Base-by-base conservation (phyloP, 1,140 invertebrate genomes). In the Drosophila navojoa region DNA sequence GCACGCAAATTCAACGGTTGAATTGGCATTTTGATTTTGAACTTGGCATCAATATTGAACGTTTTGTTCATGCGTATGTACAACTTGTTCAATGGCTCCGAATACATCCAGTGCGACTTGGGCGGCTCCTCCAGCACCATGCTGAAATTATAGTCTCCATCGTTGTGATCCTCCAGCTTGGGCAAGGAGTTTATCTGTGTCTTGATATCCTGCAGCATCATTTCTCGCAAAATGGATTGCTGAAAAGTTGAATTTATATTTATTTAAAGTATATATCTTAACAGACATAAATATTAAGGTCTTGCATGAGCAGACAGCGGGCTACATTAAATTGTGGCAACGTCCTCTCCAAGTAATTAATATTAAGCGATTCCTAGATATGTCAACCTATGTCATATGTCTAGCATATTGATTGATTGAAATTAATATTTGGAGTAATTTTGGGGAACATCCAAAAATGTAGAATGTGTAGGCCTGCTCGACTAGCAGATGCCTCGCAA, bases 151-250 rank as follows among this genome's bases (percentile, higher is more conserved):
- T 90, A 90, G 42, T 86, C 90, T 0, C 76, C 90, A 44, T 60
- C 71, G 58, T 91, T 82, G 57, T 92, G 91, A 40, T 87, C 76
- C 27, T 87, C 77, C 27, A 91, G 58, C 15, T 82, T 85, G n/a
- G 91, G 91, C 29, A 92, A 47, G 0, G 76, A 77, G 54, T 87
- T 77, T 6, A 68, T 62, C 52, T 89, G 77, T 29, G 61, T 45
- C 69, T 90, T 84, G 0, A 81, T 53, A 19, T 90, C 82, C 54
- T 89, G 75, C 35, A 91, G 16, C 64, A 91, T 82, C 79, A 91
- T 77, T 10, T 91, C 84, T 16, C 85, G 86, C 52, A 91, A 50
- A 15, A 81, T 67, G 0, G 90, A 91, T 91, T 91, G 90, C 90
- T 91, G 25, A 1, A 71, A 71, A 32, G 47, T 52, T 38, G 38